Conservation (phyloP, 92 coral and sea anemone species). For the Siderastrea radians region DNA sequence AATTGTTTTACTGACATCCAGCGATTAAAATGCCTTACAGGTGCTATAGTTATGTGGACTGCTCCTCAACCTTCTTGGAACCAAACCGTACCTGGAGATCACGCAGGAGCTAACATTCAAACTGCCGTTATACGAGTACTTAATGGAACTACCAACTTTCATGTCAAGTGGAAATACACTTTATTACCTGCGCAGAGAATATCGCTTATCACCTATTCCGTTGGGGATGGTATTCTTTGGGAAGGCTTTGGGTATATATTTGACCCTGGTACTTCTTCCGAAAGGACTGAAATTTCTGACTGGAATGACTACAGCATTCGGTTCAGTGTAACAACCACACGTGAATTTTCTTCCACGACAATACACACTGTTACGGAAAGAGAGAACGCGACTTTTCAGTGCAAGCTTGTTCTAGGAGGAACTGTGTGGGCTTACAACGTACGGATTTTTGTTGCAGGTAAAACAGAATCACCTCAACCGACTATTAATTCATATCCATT, state of each 20-base stretch:
- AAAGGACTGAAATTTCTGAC: too few relatives aligned
- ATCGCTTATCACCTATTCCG: neutral
- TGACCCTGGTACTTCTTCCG: too few relatives aligned
- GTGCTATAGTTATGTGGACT: neutral
- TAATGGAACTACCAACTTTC: neutral
- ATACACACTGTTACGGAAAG: neutral
- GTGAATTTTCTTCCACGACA: neutral
- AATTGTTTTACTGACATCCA: too few relatives aligned
- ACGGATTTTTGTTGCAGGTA: neutral
- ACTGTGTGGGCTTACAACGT: neutral
- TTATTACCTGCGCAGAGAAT: neutral
- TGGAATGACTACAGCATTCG: neutral
- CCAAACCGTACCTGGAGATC: neutral
- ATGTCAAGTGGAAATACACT: neutral
- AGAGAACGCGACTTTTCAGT: conserved; percentile 2
- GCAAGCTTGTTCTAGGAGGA: neutral
- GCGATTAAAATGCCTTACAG: neutral
- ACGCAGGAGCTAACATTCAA: neutral
- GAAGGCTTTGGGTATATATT: too few relatives aligned
- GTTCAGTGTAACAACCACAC: neutral
- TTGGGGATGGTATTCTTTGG: neutral
- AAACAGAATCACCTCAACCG: too few relatives aligned
- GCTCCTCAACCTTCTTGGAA: neutral
- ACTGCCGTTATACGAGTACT: neutral
- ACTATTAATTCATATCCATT: too few relatives aligned